Conservation (phyloP, 30 jellyfish, hydroid and myxozoan genomes). For the Turritopsis rubra region DNA sequence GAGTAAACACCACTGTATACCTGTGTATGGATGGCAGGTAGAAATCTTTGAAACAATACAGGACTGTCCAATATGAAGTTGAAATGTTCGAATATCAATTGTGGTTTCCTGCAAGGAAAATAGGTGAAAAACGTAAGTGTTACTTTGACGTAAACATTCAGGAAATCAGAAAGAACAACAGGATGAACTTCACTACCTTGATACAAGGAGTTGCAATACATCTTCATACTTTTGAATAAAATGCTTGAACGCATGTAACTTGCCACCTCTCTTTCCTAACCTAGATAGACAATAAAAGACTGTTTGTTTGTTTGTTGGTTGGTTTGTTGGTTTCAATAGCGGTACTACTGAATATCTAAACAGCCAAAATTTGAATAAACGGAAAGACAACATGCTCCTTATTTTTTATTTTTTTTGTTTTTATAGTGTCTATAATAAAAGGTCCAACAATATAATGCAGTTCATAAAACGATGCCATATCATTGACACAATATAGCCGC, state of each 20-base stretch:
- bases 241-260: slow-evolving; percentile 28
- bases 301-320: neutral
- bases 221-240: slow-evolving; percentile 62
- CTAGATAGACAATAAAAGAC: neutral
- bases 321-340: neutral
- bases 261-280: neutral
- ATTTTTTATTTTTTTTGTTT: no score
- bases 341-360: no score
- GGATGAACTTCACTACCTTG: slow-evolving; percentile 46
- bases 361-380: no score
- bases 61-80: slow-evolving; percentile 73
- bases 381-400: no score
- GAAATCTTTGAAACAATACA: slow-evolving; percentile 56
- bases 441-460: no score
- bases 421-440: no score
- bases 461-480: no score
- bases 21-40: slow-evolving; percentile 79
- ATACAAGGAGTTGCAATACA: slow-evolving; percentile 67
- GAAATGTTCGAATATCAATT: slow-evolving; percentile 69
- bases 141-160: neutral
- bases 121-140: neutral
- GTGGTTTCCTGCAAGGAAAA: slow-evolving; percentile 54
- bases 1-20: slow-evolving; percentile 14
- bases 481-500: no score
- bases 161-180: neutral